Evolutionary conservation across 2,888 invertebrate genomes (phyloP).

Genomic region (Gordius sp.): DNA sequence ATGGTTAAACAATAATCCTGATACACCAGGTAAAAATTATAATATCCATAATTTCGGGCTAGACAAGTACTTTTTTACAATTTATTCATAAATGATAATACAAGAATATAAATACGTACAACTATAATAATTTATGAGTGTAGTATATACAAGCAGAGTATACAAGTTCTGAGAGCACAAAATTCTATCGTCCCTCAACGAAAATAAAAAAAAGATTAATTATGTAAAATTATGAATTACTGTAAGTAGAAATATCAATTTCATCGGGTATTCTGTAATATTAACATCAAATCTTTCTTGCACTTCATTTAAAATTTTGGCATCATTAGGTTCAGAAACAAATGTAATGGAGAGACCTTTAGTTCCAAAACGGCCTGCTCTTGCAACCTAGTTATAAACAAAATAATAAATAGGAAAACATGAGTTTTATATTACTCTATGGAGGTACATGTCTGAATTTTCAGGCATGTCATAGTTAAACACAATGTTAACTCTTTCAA

Average conservation of each 20-base stretch:
- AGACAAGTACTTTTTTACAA: no score
- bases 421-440: conserved; percentile 37
- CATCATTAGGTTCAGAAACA: conserved; percentile 86
- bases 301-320: conserved; percentile 85
- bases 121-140: no score
- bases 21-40: no score
- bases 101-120: no score
- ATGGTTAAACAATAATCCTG: no score
- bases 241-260: conserved; percentile 89
- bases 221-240: no score
- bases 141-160: no score
- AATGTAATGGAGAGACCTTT: conserved; percentile 95
- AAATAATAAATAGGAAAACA: conserved; percentile 8
- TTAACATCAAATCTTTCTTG: conserved; percentile 97
- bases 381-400: conserved; percentile 55
- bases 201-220: no score
- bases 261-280: conserved; percentile 93
- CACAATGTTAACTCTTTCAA: conserved; percentile 94
- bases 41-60: no score
- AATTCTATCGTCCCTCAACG: no score
- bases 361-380: conserved; percentile 94
- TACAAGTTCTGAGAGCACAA: no score
- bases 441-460: conserved; percentile 91
- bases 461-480: conserved; percentile 99
- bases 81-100: no score